Conservation (phyloP, 2,113 vertebrate genomes). For the Lagenorhynchus albirostris region DNA sequence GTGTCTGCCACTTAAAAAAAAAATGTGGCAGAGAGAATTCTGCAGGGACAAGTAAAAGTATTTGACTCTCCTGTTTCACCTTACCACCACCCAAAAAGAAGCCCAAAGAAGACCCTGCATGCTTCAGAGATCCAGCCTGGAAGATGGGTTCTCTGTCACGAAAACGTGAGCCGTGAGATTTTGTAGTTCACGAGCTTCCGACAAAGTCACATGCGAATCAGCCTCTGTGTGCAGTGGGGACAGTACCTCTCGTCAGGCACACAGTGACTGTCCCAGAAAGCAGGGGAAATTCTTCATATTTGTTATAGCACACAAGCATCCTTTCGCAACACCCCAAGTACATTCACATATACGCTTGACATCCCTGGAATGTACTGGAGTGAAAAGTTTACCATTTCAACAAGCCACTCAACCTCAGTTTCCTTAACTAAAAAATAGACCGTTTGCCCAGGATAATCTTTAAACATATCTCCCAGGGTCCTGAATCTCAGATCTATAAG, state of each 20-base stretch:
- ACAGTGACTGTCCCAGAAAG: neutral
- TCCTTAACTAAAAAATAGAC: slow-evolving; percentile 4
- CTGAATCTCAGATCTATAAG: neutral
- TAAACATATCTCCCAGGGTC: neutral
- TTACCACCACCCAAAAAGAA: neutral
- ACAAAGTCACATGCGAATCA: neutral
- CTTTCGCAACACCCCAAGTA: neutral
- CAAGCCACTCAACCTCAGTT: neutral
- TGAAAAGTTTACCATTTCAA: neutral
- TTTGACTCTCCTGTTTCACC: slow-evolving; percentile 16
- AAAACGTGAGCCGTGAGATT: neutral
- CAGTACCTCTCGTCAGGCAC: accelerated
- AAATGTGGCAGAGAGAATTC: slow-evolving; percentile 39
- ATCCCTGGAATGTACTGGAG: neutral
- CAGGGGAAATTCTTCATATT: neutral
- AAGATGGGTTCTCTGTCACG: neutral
- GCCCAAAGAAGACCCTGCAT: neutral
- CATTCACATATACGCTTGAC: neutral
- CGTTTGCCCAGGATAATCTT: neutral
- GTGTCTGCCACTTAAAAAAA: slow-evolving; percentile 46
- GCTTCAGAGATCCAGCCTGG: neutral
- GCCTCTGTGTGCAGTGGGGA: neutral
- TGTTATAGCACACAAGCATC: neutral
- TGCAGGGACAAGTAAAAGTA: neutral
- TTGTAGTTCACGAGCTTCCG: neutral